phyloP scores from a whole-genome alignment of 2,888 invertebrate genomes.

The Malthinus flaveolus region DNA sequence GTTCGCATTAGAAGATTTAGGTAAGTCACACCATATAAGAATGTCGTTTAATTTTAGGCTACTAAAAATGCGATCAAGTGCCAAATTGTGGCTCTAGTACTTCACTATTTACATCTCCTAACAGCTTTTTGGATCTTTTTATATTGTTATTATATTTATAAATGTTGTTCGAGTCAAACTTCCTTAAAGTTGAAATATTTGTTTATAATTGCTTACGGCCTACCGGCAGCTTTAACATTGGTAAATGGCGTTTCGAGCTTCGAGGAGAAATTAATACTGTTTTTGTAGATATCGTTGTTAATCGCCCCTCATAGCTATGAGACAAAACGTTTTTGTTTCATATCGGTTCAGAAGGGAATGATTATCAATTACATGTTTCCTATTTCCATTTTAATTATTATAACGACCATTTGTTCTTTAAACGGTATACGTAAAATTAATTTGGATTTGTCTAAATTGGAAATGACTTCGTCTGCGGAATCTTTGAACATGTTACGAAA shows the following conservation, averaged over 20 bases:
- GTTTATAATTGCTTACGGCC: constrained; percentile 64
- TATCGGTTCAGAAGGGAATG: constrained; percentile 77
- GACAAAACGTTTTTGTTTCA: constrained; percentile 74
- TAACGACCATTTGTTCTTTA: constrained; percentile 65
- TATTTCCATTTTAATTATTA: constrained; percentile 67
- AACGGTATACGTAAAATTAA: constrained; percentile 57
- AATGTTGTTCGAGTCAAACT: constrained; percentile 55
- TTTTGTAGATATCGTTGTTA: constrained; percentile 64
- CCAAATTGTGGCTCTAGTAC: constrained; percentile 65
- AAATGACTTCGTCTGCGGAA: constrained; percentile 50
- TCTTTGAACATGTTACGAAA: constrained; percentile 48
- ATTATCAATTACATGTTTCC: constrained; percentile 76
- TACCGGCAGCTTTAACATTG: constrained; percentile 68
- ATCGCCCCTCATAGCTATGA: constrained; percentile 73
- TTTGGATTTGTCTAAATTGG: constrained; percentile 51
- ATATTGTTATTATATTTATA: constrained; percentile 66
- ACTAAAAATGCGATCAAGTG: constrained; percentile 66
- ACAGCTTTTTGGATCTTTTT: constrained; percentile 72
- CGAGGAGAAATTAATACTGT: not conserved
- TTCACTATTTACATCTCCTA: constrained; percentile 72
- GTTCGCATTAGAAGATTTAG: not conserved
- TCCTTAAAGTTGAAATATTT: constrained; percentile 62
- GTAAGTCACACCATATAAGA: not conserved
- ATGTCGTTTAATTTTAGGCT: constrained; percentile 55
- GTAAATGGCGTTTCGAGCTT: constrained; percentile 52